phyloP scores from a whole-genome alignment of 2,888 invertebrate species.

The Drosophila tripunctata region DNA sequence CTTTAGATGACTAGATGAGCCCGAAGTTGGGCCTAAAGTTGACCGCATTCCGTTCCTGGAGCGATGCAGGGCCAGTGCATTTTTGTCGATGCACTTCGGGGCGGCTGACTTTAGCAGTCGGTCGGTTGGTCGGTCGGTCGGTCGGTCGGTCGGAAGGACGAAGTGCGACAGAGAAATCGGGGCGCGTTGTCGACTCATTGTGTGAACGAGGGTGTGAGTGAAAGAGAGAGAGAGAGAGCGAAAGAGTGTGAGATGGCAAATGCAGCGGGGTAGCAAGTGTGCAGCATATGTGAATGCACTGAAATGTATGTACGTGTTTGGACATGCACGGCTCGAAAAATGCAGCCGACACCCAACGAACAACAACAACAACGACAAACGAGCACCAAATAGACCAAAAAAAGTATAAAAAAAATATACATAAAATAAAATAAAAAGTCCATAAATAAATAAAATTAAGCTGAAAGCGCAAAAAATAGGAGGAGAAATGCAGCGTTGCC shows the following conservation, averaged over 20 bases:
- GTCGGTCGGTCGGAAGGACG: constrained; percentile 9
- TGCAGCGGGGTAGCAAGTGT: constrained; percentile 31
- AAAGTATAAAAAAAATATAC: background rate
- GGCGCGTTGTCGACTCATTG: constrained; percentile 6
- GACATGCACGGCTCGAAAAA: background rate
- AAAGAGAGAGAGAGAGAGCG: constrained; percentile 36
- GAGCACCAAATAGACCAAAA: constrained; percentile 48
- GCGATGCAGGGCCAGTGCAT: constrained; percentile 33
- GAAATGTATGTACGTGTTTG: background rate
- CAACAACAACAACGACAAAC: background rate
- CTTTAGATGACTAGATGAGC: no score
- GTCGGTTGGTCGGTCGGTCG: constrained; percentile 6
- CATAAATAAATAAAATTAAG: constrained; percentile 80
- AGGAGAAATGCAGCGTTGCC: constrained; percentile 58
- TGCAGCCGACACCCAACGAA: constrained; percentile 12
- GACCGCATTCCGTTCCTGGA: constrained; percentile 43
- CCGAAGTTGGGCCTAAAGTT: background rate
- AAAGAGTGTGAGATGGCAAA: constrained; percentile 58
- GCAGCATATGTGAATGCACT: constrained; percentile 38
- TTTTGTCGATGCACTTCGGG: constrained; percentile 47
- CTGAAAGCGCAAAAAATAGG: constrained; percentile 57
- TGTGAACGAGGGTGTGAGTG: constrained; percentile 50
- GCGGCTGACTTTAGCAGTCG: constrained; percentile 26
- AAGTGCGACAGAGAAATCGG: constrained; percentile 18
- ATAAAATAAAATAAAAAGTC: constrained; percentile 62